Conservation (phyloP, 2,113 vertebrate species). For the Xenopus laevis region DNA sequence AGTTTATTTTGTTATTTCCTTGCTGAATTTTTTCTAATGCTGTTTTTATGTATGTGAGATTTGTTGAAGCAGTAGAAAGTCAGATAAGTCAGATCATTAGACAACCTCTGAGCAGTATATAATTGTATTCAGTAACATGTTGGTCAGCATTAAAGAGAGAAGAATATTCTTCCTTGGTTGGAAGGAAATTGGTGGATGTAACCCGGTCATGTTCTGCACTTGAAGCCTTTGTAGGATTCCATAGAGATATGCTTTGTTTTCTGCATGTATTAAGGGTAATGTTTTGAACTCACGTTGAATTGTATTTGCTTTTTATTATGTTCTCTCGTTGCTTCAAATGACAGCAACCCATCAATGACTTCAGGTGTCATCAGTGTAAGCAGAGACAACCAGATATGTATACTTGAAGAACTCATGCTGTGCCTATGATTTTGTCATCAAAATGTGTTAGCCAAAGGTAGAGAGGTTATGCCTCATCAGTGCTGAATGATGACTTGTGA, state of each 20-base stretch:
- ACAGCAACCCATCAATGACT: conserved; percentile 39
- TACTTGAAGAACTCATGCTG: conserved; percentile 38
- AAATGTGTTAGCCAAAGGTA: conserved; percentile 46
- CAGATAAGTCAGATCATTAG: too few species aligned
- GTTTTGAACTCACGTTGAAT: conserved; percentile 25
- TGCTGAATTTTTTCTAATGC: too few species aligned
- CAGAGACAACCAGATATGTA: conserved; percentile 36
- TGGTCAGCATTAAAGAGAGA: neutral
- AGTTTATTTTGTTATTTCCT: too few species aligned
- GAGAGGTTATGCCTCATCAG: conserved; percentile 43
- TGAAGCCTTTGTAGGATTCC: neutral
- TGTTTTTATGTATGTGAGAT: too few species aligned
- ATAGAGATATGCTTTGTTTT: conserved; percentile 5
- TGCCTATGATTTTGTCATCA: conserved; percentile 44
- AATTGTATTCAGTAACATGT: neutral
- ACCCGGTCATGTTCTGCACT: conserved; percentile 18
- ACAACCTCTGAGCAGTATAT: neutral
- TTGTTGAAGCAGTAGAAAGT: too few species aligned
- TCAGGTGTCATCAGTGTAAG: conserved; percentile 41
- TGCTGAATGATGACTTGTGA: conserved; percentile 36
- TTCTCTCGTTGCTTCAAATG: conserved; percentile 31
- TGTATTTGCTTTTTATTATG: conserved; percentile 39
- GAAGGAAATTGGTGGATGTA: neutral
- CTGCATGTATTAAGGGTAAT: conserved; percentile 22
- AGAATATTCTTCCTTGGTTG: neutral